Evolutionary conservation across 2,113 vertebrate species (phyloP), one percentile per base, ranked within the genome.

Genomic region (Macrotus californicus): DNA sequence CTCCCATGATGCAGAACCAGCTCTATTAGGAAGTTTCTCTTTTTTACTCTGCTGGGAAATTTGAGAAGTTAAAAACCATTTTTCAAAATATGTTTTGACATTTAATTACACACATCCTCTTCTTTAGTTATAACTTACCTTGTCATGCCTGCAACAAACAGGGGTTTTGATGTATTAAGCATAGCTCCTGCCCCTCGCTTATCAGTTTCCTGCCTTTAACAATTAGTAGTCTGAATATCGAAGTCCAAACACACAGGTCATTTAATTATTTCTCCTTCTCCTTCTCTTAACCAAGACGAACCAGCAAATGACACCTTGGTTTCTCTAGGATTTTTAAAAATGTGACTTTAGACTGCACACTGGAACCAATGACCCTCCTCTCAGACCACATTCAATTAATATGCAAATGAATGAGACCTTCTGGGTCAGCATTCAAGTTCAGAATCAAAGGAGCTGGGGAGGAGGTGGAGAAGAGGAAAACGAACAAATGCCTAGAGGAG

Each of bases 331-430:
- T 88, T 96, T 95, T 94, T 41, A 3, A 90, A 96, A 95, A 89
- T 88, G 95, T 96, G 88, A 92, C 86, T 92, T 95, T 67, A 87
- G 77, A 94, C 24, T 86, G 73, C 50, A 81, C 11, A 41, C 34
- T 82, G 93, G 95, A 96, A 94, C 90, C 94, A 94, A 73, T 92
- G 95, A 94, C 96, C 96, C 89, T 94, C 82, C 61, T 96, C 96
- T 96, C 61, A 94, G 95, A 89, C 92, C 94, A 93, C 88, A 97
- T 96, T 97, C 95, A 97, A 97, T 97, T 97, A 96, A 94, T 95
- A 97, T 96, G 96, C 88, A 97, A 97, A 97, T 96, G 59, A 96
- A 54, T 36, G 61, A 93, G 92, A 94, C 76, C 89, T 96, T 96
- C 87, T 80, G 87, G 94, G 87, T 97, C 86, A 93, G 91, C 61